Base-by-base conservation (phyloP, 2,888 invertebrate genomes). In the Polyploca ridens region DNA sequence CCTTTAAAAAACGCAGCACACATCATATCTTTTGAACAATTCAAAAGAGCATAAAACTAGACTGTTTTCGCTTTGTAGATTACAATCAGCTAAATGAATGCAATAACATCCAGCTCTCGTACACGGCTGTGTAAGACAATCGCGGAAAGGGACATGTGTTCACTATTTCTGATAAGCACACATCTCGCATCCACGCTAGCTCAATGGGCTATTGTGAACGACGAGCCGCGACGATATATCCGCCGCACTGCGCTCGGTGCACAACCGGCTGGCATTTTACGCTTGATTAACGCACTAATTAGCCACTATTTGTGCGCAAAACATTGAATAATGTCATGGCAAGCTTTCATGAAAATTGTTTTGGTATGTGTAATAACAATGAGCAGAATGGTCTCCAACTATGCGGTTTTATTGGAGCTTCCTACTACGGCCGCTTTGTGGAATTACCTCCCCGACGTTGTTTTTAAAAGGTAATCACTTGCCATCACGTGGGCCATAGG, bases 71-170 rank as follows among this genome's bases (percentile, higher is more conserved):
- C 69, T 69, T 68, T 69, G 68, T 41, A 66, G 69, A 77, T 75
- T 71, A 71, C 70, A 72, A 75, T 76, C 71, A 70, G 49, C 64
- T 38, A 44, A 27, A 68, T 75, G 76, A 71, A 70, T 68, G 77
- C 65, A 64, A 67, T 62, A 58, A 63, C 66, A 62, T 69, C 68
- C 69, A 67, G 57, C 63, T 65, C 62, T 66, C 60, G 65, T 64
- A 62, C 62, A 63, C 63, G 35, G 44, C 35, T 68, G 66, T 59
- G 66, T 62, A 63, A 73, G 70, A 74, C 80, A 81, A 78, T 79
- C 75, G 70, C 58, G 72, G 71, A 77, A 81, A 81, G 78, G 74
- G 79, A 81, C 77, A 78, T 77, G 75, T 74, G 76, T 81, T 79
- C 81, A 65, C 72, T 73, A 68, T 76, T 73, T 71, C 76, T 70